Evolutionary conservation across 2,113 vertebrate species (phyloP).

Genomic region (Gavia stellata): DNA sequence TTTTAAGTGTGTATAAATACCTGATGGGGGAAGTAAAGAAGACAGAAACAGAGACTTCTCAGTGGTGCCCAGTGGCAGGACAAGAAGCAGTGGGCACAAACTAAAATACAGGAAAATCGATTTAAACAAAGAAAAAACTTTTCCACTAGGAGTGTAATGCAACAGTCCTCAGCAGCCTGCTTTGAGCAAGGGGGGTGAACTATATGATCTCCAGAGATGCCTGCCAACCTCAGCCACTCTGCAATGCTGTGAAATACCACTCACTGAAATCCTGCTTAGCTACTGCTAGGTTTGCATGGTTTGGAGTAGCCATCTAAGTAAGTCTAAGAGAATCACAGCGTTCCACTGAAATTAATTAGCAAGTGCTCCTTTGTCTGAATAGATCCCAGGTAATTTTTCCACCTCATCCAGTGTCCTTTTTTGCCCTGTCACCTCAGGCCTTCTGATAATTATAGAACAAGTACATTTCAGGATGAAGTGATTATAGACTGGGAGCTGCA

Average conservation of each 20-base stretch:
- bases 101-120: background rate
- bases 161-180: background rate
- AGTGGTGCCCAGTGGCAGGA: background rate
- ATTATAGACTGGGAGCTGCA: conserved; percentile 21
- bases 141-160: background rate
- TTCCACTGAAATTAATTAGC: conserved; percentile 29
- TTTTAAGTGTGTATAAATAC: background rate
- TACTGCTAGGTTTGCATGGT: background rate
- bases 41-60: background rate
- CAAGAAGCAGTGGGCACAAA: background rate
- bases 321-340: background rate
- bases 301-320: background rate
- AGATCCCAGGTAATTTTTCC: conserved; percentile 10
- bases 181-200: background rate
- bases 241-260: background rate
- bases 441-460: conserved; percentile 57
- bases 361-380: conserved; percentile 4
- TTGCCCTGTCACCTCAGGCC: background rate
- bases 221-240: background rate
- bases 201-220: background rate
- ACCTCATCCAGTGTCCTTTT: conserved; percentile 23
- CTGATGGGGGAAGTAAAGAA: background rate
- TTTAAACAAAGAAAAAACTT: background rate
- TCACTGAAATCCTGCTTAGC: background rate
- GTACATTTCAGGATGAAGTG: conserved; percentile 47